Percentiles rank a stretch among this genome's conserved stretches.
These are phyloP conservation scores for Eupithecia pulchellata DNA, from an alignment of 2,888 invertebrate species.

Conservation along the genomic window DNA sequence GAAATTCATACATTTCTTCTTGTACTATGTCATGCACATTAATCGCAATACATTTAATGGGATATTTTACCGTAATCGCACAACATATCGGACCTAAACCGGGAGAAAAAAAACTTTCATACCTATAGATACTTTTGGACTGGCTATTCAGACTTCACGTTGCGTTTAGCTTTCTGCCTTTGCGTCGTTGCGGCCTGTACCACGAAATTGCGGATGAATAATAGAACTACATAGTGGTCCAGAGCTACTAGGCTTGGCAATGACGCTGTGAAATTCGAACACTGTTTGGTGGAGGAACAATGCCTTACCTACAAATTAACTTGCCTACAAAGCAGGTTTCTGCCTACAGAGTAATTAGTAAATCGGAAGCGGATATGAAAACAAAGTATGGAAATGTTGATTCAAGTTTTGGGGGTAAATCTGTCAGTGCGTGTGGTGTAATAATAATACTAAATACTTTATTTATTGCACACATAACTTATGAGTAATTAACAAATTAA, in stretches of 20 bases:
- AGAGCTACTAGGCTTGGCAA: background rate
- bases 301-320: background rate
- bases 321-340: slow-evolving; percentile 1
- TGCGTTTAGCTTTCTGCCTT: background rate
- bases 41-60: too few relatives aligned
- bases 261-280: slow-evolving; percentile 2
- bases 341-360: background rate
- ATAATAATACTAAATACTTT: too few relatives aligned
- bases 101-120: background rate
- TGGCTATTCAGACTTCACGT: background rate
- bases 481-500: too few relatives aligned
- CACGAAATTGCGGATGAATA: background rate
- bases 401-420: background rate
- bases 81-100: background rate
- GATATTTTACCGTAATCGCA: too few relatives aligned
- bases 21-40: too few relatives aligned
- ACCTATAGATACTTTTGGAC: background rate
- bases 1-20: too few relatives aligned
- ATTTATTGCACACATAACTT: too few relatives aligned
- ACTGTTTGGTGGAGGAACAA: background rate
- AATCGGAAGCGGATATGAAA: background rate
- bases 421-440: too few relatives aligned
- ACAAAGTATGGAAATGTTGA: background rate
- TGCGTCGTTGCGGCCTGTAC: background rate
- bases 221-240: background rate